Conservation (phyloP, 1,140 invertebrate genomes). For the Drosophila cardini region DNA sequence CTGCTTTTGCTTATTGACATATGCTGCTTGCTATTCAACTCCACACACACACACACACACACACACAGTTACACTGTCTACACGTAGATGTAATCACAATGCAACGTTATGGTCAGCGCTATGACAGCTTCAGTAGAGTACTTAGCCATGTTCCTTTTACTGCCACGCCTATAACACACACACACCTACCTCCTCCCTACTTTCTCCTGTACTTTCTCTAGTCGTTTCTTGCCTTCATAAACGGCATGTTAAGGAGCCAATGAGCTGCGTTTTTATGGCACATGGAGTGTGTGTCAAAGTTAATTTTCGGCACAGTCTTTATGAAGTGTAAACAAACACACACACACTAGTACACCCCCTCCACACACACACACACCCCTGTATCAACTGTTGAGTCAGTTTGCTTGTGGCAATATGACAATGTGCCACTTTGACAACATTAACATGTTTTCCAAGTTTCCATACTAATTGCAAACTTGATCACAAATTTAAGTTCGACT, state of each 20-base stretch:
- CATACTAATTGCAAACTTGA: constrained; percentile 23
- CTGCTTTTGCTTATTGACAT: constrained; percentile 78
- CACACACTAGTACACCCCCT: constrained; percentile 10
- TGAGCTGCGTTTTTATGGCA: constrained; percentile 55
- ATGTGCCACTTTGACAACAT: constrained; percentile 33
- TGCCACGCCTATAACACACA: constrained; percentile 7
- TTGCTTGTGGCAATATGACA: constrained; percentile 39
- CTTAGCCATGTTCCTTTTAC: constrained; percentile 47
- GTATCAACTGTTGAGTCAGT: constrained; percentile 33
- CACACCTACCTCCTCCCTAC: neutral
- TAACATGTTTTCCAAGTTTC: constrained; percentile 23
- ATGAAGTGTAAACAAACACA: constrained; percentile 35
- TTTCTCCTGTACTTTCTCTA: neutral
- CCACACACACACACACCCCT: neutral
- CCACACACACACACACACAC: constrained; percentile 5
- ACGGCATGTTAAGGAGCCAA: constrained; percentile 53
- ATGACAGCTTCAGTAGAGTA: constrained; percentile 39
- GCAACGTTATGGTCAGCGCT: constrained; percentile 46
- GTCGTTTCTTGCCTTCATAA: constrained; percentile 23
- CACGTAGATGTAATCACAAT: constrained; percentile 30
- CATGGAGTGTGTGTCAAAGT: constrained; percentile 55
- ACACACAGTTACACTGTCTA: constrained; percentile 4
- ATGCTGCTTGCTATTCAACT: constrained; percentile 58
- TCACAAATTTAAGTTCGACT: constrained; percentile 13
- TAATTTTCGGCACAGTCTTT: constrained; percentile 59